Evolutionary conservation across 1,140 invertebrate species (phyloP).

Genomic region (Trigoniulus corallinus): DNA sequence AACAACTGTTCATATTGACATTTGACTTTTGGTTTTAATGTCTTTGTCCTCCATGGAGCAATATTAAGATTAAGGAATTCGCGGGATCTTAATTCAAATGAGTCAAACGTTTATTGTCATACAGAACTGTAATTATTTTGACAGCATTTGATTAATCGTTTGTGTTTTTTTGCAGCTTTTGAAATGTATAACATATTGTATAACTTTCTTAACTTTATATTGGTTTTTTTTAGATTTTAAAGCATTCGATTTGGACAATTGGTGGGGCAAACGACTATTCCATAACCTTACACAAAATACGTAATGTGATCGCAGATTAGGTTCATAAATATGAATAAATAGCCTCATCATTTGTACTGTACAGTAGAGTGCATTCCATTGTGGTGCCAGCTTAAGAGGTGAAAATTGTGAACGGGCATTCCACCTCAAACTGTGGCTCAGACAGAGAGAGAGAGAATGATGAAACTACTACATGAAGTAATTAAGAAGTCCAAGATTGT

Average conservation of each 20-base stretch:
- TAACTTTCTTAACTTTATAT: background rate
- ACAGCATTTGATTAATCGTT: background rate
- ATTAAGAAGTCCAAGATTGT: no score
- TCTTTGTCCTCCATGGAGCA: no score
- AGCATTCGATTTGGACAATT: conserved; percentile 68
- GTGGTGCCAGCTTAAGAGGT: no score
- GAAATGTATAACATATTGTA: background rate
- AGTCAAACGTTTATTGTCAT: background rate
- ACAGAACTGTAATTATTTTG: background rate
- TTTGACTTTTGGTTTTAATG: no score
- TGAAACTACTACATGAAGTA: no score
- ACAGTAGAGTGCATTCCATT: no score
- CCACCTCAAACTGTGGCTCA: no score
- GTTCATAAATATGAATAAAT: background rate
- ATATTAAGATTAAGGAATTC: background rate
- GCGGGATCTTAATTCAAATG: background rate
- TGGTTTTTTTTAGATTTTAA: conserved; percentile 50
- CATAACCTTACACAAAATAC: conserved; percentile 30
- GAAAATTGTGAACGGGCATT: no score
- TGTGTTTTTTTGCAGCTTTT: background rate
- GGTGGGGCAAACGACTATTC: conserved; percentile 69
- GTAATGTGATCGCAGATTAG: background rate
- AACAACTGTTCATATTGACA: no score
- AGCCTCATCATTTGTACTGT: no score
- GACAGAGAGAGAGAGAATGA: no score